Base-by-base conservation (phyloP, 1,140 invertebrate species). In the Probaryconus sp. region DNA sequence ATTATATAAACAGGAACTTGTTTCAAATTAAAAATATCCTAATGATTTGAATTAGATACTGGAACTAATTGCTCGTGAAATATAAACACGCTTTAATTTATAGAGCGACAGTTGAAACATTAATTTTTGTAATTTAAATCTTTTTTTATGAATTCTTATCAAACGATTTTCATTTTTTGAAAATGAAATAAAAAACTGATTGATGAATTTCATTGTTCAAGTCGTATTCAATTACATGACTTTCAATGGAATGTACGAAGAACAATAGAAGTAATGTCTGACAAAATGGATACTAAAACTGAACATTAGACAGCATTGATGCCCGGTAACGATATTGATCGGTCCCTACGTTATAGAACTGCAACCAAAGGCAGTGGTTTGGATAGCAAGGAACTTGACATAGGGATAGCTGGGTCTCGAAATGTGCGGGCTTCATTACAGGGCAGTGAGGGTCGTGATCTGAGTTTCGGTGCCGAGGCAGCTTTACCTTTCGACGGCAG, bases 261-360 rank as follows among this genome's bases (percentile, higher is more conserved):
- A 38, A n/a, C 31, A 24, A 45, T 20, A 18, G n/a, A 2, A 13
- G 16, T 7, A 24, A 10, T 0, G 13, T 43, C 10, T 53, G 42
- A 69, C 38, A 35, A 48, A 31, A 42, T 37, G 11, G 30, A 60
- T 50, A 18, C 48, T 42, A 30, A 43, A 60, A 63, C 33, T 70
- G 35, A 31, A 18, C 26, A 63, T 18, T 37, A 43, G 37, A 7
- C 9, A 11, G 76, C 75, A 74, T 79, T 73, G 73, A 73, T 75
- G 65, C 70, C 40, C 56, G 58, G 76, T 73, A 76, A 75, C 69
- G 79, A 67, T 83, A 83, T 83, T 81, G 81, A 83, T 83, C 80
- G 76, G 77, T 42, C 68, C 67, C 73, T 79, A 68, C 63, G 78
- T 81, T 82, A 77, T 72, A 69, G 69, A 63, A 48, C 50, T 56